Evolutionary conservation across 2,888 invertebrate genomes (phyloP).

Genomic region (Plagiodera versicolora): DNA sequence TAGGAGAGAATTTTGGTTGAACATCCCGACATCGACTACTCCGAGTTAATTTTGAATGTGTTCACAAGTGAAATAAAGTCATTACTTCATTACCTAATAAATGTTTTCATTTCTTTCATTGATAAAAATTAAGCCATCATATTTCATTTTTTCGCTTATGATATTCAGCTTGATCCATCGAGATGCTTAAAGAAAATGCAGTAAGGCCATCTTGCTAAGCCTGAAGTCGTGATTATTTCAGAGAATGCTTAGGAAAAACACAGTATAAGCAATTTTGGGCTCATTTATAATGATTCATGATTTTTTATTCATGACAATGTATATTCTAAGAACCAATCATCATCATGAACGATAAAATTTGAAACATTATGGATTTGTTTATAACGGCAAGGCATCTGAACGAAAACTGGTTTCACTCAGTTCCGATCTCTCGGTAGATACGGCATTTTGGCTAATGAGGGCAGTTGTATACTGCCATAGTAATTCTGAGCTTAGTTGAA

Average conservation of each 20-base stretch:
- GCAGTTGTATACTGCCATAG: conserved; percentile 6
- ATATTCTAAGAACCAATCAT: conserved; percentile 7
- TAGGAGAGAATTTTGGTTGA: conserved; percentile 8
- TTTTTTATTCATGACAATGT: conserved; percentile 8
- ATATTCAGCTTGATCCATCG: not conserved
- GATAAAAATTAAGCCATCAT: not conserved
- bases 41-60: not conserved
- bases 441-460: not conserved
- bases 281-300: not conserved
- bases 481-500: too few species aligned
- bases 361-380: not conserved
- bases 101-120: not conserved
- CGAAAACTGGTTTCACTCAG: not conserved
- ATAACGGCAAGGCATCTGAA: not conserved
- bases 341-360: conserved; percentile 1
- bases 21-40: not conserved
- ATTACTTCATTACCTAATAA: not conserved
- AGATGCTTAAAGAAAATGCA: conserved; percentile 10
- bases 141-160: conserved; percentile 3
- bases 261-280: conserved; percentile 9
- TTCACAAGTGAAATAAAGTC: conserved; percentile 1
- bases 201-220: conserved; percentile 11
- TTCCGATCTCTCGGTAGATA: not conserved
- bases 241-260: conserved; percentile 9
- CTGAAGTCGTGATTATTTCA: not conserved